Base-by-base conservation (phyloP, 1,140 invertebrate species). In the Bombus sylvicola region DNA sequence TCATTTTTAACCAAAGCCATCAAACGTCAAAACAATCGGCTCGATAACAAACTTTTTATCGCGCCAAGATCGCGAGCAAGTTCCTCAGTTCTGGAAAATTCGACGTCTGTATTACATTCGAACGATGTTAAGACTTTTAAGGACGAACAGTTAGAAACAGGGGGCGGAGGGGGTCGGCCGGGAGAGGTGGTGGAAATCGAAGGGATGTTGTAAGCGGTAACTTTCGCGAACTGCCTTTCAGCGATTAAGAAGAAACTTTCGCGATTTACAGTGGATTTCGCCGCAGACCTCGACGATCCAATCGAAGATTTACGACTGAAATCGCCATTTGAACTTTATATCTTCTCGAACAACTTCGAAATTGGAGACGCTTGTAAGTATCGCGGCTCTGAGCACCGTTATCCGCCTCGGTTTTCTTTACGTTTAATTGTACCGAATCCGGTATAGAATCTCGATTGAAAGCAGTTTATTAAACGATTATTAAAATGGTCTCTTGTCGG, bases 261-360 rank as follows among this genome's bases (percentile, higher is more conserved):
- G 81, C 89, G 89, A 89, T 90, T 90, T 89, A 90, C 88, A 89
- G 89, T 90, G 88, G 85, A 90, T 90, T 89, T 81, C 81, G 83
- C 88, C 89, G 81, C 89, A 85, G 85, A 90, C 85, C 75, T 69
- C 68, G 85, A 66, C 77, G 88, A 83, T 87, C 81, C 88, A 85
- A 90, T 90, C 81, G 85, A 81, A 87, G 88, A 90, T 90, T 89
- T 90, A 90, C 89, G 78, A 71, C 37, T 75, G 88, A 81, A 89
- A 90, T 90, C 85, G 85, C 78, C 79, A 74, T 89, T 89, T 77
- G 89, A 90, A 90, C 88, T 90, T 90, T 89, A 89, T 89, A 89
- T 89, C 88, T 89, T 77, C 47, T 25, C 34, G 3, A 83, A 66
- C 66, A 81, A 89, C 74, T 89, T 89, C 22, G 39, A 69, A 80